Conservation (phyloP, 2,113 vertebrate species). For the Chunga burmeisteri region DNA sequence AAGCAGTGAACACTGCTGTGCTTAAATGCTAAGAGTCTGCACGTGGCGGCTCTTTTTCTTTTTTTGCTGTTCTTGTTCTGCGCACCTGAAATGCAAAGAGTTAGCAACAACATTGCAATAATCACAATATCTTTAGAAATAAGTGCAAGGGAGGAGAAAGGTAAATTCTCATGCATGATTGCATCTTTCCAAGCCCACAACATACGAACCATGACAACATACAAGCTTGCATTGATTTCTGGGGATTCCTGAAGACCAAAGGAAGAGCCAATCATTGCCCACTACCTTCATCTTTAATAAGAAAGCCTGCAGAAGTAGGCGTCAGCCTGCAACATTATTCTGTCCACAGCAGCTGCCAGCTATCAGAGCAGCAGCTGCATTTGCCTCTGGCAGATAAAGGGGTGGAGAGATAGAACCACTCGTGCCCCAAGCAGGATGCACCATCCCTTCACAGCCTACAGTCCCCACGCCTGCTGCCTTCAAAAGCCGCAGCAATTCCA, state of each 20-base stretch:
- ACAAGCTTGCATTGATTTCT: not conserved
- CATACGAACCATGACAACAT: not conserved
- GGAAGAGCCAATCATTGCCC: not conserved
- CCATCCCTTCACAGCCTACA: not conserved
- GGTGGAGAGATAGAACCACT: not conserved
- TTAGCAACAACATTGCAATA: not conserved
- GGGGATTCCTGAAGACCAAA: not conserved
- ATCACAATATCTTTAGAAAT: not conserved
- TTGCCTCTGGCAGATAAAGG: not conserved
- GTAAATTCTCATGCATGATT: not conserved
- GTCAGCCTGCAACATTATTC: not conserved
- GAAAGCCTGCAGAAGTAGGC: not conserved
- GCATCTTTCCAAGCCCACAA: not conserved
- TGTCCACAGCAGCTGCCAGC: not conserved
- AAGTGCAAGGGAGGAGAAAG: not conserved
- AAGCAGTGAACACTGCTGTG: not conserved
- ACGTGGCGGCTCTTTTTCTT: fast-evolving
- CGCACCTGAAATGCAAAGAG: not conserved
- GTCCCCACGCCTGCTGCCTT: not conserved
- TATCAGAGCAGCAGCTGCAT: not conserved
- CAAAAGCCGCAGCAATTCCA: not conserved
- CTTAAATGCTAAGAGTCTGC: not conserved
- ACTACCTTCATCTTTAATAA: not conserved
- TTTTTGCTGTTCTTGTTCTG: not conserved
- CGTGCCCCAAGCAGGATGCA: not conserved